A percentile compares a stretch with the other conserved stretches of the same genome.
phyloP scores from a whole-genome alignment of 2,113 vertebrate species.

The Pangasianodon hypophthalmus region DNA sequence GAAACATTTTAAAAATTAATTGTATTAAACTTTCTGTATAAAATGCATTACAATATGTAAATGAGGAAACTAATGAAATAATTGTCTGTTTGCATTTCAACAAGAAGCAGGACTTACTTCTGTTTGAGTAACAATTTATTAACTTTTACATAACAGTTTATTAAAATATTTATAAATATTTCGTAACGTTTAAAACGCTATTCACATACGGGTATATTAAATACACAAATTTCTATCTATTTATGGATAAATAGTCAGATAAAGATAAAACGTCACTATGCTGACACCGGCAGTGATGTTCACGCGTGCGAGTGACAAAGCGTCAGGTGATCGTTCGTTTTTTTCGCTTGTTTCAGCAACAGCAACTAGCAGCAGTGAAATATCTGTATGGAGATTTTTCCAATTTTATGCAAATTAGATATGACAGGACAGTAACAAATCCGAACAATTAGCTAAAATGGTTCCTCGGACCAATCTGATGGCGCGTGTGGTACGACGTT shows the following conservation, averaged over 20 bases:
- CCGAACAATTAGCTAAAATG: too few species aligned
- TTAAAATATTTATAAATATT: not conserved
- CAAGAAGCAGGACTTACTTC: not conserved
- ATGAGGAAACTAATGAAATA: not conserved
- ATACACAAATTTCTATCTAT: not conserved
- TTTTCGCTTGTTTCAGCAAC: too few species aligned
- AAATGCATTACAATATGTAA: not conserved
- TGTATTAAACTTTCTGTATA: not conserved
- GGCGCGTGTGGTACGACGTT: too few species aligned
- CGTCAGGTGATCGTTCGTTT: too few species aligned
- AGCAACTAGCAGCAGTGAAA: too few species aligned
- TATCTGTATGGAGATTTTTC: too few species aligned
- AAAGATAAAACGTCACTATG: too few species aligned
- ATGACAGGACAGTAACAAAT: too few species aligned
- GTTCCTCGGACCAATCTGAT: too few species aligned
- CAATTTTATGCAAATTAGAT: too few species aligned
- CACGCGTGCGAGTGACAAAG: too few species aligned
- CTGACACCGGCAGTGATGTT: not conserved
- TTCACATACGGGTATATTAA: too few species aligned
- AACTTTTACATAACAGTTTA: not conserved
- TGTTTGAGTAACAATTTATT: not conserved
- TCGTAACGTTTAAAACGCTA: not conserved
- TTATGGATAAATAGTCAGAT: not conserved
- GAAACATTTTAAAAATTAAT: not conserved
- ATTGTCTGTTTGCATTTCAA: not conserved